These are phyloP conservation scores for Idaea aversata DNA, from an alignment of 2,888 invertebrate genomes.

Conservation along the genomic window DNA sequence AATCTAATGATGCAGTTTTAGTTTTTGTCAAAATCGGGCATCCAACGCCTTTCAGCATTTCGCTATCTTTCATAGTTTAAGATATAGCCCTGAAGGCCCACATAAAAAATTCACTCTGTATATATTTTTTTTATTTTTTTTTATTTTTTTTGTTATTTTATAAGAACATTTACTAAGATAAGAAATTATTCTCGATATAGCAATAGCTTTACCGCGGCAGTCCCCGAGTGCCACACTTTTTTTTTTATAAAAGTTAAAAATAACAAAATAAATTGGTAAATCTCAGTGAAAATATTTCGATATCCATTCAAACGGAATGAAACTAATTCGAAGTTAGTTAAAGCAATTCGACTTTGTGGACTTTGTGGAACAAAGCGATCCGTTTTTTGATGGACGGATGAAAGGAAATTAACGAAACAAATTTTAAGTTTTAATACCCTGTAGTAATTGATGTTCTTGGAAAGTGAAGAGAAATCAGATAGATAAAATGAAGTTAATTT, in stretches of 20 bases:
- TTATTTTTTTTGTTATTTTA: too few species aligned
- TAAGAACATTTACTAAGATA: too few species aligned
- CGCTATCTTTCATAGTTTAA: too few species aligned
- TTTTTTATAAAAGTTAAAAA: background rate
- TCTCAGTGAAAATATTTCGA: background rate
- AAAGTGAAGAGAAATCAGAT: constrained; percentile 5
- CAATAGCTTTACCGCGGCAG: too few species aligned
- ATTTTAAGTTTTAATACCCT: constrained; percentile 27
- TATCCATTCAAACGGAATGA: constrained; percentile 25
- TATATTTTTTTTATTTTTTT: too few species aligned
- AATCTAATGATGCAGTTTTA: too few species aligned
- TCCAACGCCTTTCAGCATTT: too few species aligned
- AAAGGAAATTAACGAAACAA: constrained; percentile 26
- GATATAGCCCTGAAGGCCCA: too few species aligned
- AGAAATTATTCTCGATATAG: too few species aligned
- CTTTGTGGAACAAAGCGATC: constrained; percentile 29
- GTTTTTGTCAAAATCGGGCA: too few species aligned
- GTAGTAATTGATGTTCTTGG: constrained; percentile 24
- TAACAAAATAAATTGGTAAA: constrained; percentile 17
- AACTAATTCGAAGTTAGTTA: constrained; percentile 34
- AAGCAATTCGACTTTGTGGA: constrained; percentile 34
- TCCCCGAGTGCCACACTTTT: background rate
- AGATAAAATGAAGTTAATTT: background rate
- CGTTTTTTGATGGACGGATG: constrained; percentile 26
- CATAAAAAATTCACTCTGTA: too few species aligned